Evolutionary conservation across 2,888 invertebrate genomes (phyloP), one percentile per base, ranked within the genome.

Genomic region (Ptychoptera albimana): DNA sequence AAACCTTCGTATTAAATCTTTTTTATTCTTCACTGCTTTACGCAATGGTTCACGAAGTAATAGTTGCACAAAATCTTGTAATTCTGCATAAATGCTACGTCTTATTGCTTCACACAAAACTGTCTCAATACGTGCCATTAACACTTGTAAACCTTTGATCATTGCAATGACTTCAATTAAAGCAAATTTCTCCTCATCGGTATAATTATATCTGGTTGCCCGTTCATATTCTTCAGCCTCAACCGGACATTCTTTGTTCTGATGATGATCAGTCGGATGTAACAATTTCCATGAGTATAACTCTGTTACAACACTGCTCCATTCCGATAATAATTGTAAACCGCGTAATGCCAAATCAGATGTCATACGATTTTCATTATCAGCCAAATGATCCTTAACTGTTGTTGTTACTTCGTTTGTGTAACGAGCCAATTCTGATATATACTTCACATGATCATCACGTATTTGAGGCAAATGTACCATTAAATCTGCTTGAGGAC

Each of bases 181-280:
- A 0, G 96, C 96, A 67, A 92, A 91, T 61, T 98, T 98, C 67
- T 98, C 98, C 56, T 92, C 93, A 2, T 88, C 85, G 0, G 84
- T 86, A 63, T 98, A 98, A 68, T 98, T 98, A 69, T 97, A 98
- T 8, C 94, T 77, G 0, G 94, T 96, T 0, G 94, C 92, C 63
- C 94, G 70, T 68, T 98, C 98, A 59, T 98, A 98, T 66, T 96
- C 96, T 67, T 98, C 97, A 2, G 97, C 96, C 60, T 93, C 92
- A 8, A 81, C 78, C 0, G 96, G 96, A 56, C 97, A 98, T 53
- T 89, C 79, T 50, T 88, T 79, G 63, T 94, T 97, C 65, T 86
- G 85, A 61, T 92, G 88, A 61, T 91, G 91, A 69, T 98, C 96
- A 0, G 96, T 97, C 1, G 97, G 97, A 64, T 98, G 94, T 52